Base-by-base conservation (phyloP, 2,113 vertebrate species). In the Neopipo cinnamomea region DNA sequence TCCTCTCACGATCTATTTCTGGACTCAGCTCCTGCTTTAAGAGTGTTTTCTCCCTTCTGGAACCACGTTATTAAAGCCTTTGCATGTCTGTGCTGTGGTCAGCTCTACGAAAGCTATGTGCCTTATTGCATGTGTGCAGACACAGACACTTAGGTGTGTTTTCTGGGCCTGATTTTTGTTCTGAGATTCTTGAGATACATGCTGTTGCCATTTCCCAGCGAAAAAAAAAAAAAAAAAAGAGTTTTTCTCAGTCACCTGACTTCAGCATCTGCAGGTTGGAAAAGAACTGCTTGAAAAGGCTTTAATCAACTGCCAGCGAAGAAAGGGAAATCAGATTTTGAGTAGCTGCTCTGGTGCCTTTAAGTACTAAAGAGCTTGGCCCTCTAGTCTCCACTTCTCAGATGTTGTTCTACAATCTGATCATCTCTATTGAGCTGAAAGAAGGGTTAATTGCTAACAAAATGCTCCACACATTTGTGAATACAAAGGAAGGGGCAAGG, bases 381-480 rank as follows among this genome's bases (percentile, higher is more conserved):
- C 70, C 74, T 65, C 65, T 96, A 93, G 94, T 95, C 91, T 92
- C 78, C 61, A 41, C 67, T 85, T 89, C 73, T 96, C 87, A 94
- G 65, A 91, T 95, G 73, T 92, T 85, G 55, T 94, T 93, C 55
- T 59, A 94, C 89, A 96, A 93, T 92, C 93, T 85, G 88, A 96
- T 97, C 93, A 92, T 63, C 55, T 63, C 55, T 72, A 87, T 73
- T 79, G 94, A 96, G 56, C 67, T 88, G 89, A 85, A 94, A 66
- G 28, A 92, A 74, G 87, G 89, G 96, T 97, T 97, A 97, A 97
- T 97, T 94, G 83, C 71, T 47, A 21, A 84, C 88, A 63, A 85
- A 95, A 91, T 42, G 11, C 85, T 65, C 63, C 47, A 67, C 37
- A 75, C n/a, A 25, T 82, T 79, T 14, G 22, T 53, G 15, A 14